Percentiles rank a stretch among this genome's conserved stretches.
These are phyloP conservation scores for Xyrichtys novacula DNA, from an alignment of 2,797 vertebrate species.

Conservation along the genomic window DNA sequence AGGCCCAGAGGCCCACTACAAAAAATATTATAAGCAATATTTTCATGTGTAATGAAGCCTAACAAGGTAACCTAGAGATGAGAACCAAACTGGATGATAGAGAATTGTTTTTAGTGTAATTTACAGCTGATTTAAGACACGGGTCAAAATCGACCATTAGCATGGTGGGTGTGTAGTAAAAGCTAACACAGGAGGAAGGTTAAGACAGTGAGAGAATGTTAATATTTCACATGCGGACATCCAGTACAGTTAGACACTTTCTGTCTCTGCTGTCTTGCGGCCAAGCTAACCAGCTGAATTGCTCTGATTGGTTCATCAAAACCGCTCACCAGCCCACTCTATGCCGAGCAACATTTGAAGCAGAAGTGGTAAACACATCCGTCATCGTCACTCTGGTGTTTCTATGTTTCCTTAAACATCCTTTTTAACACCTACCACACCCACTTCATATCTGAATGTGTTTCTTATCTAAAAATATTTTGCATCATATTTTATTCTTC, in stretches of 20 bases:
- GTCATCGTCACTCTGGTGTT: not conserved
- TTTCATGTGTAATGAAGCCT: too few species aligned
- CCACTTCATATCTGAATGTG: not conserved
- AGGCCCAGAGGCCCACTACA: too few species aligned
- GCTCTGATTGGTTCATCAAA: not conserved
- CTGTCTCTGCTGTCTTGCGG: not conserved
- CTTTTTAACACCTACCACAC: slow-evolving; percentile 11
- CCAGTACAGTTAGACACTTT: not conserved
- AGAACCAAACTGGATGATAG: too few species aligned
- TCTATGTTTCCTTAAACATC: not conserved
- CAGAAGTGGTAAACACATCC: not conserved
- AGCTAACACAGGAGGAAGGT: too few species aligned
- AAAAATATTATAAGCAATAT: too few species aligned
- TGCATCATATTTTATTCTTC: not conserved
- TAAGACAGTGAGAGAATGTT: not conserved
- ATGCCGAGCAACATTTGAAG: not conserved
- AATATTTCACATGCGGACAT: not conserved
- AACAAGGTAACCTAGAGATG: too few species aligned
- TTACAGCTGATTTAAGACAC: too few species aligned
- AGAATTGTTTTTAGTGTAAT: too few species aligned
- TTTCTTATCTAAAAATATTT: not conserved
- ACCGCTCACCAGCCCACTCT: not conserved
- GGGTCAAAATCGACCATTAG: too few species aligned
- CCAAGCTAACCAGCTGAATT: not conserved
- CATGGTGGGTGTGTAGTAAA: too few species aligned